phyloP scores from a whole-genome alignment of 2,888 invertebrate genomes.

The Nipponacmea schrenckii region DNA sequence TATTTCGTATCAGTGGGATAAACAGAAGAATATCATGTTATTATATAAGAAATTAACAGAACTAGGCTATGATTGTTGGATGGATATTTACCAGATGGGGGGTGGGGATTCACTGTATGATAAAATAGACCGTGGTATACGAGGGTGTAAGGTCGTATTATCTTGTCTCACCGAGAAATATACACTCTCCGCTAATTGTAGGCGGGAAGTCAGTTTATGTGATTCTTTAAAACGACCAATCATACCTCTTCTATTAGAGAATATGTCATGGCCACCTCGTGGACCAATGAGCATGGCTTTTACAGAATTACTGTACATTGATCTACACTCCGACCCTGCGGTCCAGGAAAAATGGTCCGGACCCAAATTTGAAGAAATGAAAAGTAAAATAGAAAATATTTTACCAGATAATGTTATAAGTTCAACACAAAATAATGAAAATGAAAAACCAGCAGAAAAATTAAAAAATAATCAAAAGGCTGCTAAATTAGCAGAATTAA shows the following conservation, averaged over 20 bases:
- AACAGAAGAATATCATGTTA: slow-evolving; percentile 50
- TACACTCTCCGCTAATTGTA: slow-evolving; percentile 50
- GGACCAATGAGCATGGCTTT: slow-evolving; percentile 60
- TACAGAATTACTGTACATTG: slow-evolving; percentile 50
- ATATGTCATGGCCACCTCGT: slow-evolving; percentile 53
- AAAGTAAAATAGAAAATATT: slow-evolving; percentile 36
- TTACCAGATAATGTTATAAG: slow-evolving; percentile 8
- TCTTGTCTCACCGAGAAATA: slow-evolving; percentile 52
- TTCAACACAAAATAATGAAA: background rate
- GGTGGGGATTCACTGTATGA: slow-evolving; percentile 63
- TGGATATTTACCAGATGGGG: slow-evolving; percentile 63
- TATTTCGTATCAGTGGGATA: slow-evolving; percentile 64
- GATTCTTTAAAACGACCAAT: slow-evolving; percentile 58
- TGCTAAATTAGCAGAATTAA: background rate
- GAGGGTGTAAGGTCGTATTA: slow-evolving; percentile 46
- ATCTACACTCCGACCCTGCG: slow-evolving; percentile 31
- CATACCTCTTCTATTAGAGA: slow-evolving; percentile 54
- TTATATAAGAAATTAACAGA: slow-evolving; percentile 49
- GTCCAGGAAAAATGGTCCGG: slow-evolving; percentile 49
- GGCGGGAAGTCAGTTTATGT: slow-evolving; percentile 53
- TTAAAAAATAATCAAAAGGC: background rate
- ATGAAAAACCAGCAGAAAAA: background rate
- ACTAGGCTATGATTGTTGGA: slow-evolving; percentile 56
- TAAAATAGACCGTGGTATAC: slow-evolving; percentile 56
- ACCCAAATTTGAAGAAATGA: slow-evolving; percentile 44